Conservation (phyloP, 2,113 vertebrate species). For the Patagioenas fasciata region DNA sequence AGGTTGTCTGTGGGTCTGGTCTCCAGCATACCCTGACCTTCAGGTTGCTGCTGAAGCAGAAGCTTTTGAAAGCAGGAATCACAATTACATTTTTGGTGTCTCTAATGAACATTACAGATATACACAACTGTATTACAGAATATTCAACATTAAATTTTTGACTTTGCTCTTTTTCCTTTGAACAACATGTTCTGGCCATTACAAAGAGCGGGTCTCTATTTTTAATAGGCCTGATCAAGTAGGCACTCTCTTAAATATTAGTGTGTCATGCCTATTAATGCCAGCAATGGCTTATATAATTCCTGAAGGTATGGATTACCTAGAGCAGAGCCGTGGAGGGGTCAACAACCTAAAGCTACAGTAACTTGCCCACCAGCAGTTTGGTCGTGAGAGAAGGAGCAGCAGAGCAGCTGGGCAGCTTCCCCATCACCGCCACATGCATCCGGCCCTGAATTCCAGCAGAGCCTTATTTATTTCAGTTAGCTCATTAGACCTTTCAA, state of each 20-base stretch:
- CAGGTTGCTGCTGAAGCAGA: neutral
- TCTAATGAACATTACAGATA: neutral
- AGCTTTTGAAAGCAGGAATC: neutral
- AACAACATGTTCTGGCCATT: neutral
- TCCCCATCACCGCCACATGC: neutral
- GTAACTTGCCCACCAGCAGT: neutral
- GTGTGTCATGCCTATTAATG: neutral
- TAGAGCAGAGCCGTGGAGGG: neutral
- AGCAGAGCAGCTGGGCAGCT: conserved; percentile 6
- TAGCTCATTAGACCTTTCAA: conserved; percentile 35
- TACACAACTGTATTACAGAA: neutral
- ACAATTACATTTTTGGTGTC: neutral
- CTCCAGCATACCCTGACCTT: neutral
- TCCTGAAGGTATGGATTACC: neutral
- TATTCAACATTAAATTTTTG: neutral
- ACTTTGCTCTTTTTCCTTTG: neutral
- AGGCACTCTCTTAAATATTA: neutral
- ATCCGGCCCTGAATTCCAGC: neutral
- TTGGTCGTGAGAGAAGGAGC: neutral
- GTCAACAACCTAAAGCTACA: neutral
- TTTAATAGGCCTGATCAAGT: neutral
- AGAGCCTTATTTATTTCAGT: conserved; percentile 58
- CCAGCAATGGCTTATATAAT: neutral
- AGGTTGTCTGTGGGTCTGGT: neutral
- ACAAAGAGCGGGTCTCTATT: neutral